Percentiles rank a stretch among this genome's conserved stretches.
Conservation (phyloP, 1,140 invertebrate genomes). For the Lycorma delicatula region DNA sequence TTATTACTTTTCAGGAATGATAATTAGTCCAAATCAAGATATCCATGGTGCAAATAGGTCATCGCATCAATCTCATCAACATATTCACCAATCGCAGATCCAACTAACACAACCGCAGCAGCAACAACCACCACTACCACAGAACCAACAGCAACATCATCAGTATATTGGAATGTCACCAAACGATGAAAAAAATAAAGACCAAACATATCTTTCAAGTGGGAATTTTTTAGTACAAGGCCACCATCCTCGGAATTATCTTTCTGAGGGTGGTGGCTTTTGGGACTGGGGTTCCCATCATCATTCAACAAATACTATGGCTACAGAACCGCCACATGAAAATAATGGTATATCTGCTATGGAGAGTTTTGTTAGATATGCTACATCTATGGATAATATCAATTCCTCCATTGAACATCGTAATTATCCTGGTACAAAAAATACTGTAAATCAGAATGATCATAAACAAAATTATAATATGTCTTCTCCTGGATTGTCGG, state of each 20-base stretch:
- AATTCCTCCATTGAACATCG: too few relatives aligned
- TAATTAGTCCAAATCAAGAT: too few relatives aligned
- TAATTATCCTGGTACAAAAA: too few relatives aligned
- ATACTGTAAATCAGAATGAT: too few relatives aligned
- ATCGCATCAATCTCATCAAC: background rate
- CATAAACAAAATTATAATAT: too few relatives aligned
- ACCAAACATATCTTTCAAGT: constrained; percentile 16
- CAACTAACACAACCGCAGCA: constrained; percentile 29
- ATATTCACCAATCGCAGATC: too few relatives aligned
- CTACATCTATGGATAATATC: constrained; percentile 16
- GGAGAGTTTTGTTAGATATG: constrained; percentile 40
- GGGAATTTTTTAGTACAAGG: constrained; percentile 39
- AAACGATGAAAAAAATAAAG: constrained; percentile 19
- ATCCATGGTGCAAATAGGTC: too few relatives aligned
- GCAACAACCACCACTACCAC: constrained; percentile 22
- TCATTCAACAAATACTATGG: background rate
- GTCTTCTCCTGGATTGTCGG: too few relatives aligned
- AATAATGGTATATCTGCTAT: constrained; percentile 36
- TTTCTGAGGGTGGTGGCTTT: constrained; percentile 72
- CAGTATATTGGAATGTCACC: constrained; percentile 3
- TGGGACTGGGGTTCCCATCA: constrained; percentile 39
- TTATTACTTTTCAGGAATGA: too few relatives aligned
- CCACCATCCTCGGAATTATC: constrained; percentile 37
- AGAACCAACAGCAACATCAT: constrained; percentile 20
- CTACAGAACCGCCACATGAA: constrained; percentile 34